Evolutionary conservation across 1,140 invertebrate species (phyloP).

Genomic region (Caerostris extrusa): DNA sequence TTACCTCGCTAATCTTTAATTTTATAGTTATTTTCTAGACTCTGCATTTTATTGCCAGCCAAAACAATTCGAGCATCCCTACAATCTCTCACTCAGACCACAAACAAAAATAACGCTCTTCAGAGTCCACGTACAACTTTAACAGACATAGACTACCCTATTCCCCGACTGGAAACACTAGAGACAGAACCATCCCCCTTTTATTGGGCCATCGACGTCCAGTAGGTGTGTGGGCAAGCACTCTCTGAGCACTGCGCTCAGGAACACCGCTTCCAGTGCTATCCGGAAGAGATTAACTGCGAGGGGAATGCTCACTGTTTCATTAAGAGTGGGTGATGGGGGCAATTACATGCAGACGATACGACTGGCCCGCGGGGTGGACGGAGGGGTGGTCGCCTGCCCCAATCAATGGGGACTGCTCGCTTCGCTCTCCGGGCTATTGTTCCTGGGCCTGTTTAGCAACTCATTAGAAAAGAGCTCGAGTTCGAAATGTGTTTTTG

Average conservation of each 20-base stretch:
- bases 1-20: too few species aligned
- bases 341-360: conserved; percentile 17
- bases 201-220: background rate
- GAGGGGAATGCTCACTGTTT: background rate
- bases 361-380: background rate
- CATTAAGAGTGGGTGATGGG: conserved; percentile 22
- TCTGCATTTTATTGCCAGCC: too few species aligned
- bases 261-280: background rate
- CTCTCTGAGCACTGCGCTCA: background rate
- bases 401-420: background rate
- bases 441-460: background rate
- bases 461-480: background rate
- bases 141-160: background rate
- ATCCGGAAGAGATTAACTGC: background rate
- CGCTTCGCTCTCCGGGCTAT: background rate
- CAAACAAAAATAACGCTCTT: background rate
- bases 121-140: background rate
- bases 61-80: too few species aligned
- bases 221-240: background rate
- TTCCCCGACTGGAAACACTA: background rate
- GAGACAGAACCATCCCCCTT: background rate
- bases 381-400: background rate
- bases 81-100: background rate
- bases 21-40: too few species aligned
- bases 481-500: background rate